phyloP scores from a whole-genome alignment of 2,888 invertebrate species.

The Chrysodeixis includens region DNA sequence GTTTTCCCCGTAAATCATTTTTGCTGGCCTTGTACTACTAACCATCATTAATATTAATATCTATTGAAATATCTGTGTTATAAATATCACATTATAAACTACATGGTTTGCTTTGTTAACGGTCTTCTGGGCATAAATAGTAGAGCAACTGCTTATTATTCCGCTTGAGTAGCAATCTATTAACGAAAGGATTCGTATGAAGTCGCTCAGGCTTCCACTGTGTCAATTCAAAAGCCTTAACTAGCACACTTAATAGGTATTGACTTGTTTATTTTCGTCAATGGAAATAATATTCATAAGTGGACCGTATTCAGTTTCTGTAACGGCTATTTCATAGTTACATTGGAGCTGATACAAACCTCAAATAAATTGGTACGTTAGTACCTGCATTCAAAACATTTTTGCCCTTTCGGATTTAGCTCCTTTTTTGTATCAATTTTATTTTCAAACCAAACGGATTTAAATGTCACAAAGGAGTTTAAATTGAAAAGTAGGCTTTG shows the following conservation, averaged over 20 bases:
- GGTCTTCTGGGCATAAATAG: conserved; percentile 31
- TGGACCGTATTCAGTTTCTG: neutral
- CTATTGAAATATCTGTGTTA: neutral
- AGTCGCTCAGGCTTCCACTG: conserved; percentile 13
- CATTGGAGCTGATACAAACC: too few species aligned
- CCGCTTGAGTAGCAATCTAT: conserved; percentile 48
- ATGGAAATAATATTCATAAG: neutral
- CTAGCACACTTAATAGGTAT: neutral
- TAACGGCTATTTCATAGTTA: too few species aligned
- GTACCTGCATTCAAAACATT: too few species aligned
- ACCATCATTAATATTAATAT: neutral
- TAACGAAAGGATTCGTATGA: conserved; percentile 49
- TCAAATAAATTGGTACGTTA: too few species aligned
- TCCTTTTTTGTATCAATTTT: conserved; percentile 26
- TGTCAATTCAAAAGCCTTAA: neutral
- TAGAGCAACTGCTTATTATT: conserved; percentile 45
- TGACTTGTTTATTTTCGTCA: neutral
- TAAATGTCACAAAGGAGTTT: conserved; percentile 14
- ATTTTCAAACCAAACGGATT: conserved; percentile 19
- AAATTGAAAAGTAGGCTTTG: conserved; percentile 17
- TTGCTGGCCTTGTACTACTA: neutral
- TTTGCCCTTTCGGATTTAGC: neutral
- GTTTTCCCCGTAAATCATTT: neutral
- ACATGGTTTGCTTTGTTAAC: conserved; percentile 15
- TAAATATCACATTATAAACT: conserved; percentile 10